Evolutionary conservation across 2,113 vertebrate species (phyloP), one percentile per base, ranked within the genome.

Genomic region (Mormyrus iriodes): DNA sequence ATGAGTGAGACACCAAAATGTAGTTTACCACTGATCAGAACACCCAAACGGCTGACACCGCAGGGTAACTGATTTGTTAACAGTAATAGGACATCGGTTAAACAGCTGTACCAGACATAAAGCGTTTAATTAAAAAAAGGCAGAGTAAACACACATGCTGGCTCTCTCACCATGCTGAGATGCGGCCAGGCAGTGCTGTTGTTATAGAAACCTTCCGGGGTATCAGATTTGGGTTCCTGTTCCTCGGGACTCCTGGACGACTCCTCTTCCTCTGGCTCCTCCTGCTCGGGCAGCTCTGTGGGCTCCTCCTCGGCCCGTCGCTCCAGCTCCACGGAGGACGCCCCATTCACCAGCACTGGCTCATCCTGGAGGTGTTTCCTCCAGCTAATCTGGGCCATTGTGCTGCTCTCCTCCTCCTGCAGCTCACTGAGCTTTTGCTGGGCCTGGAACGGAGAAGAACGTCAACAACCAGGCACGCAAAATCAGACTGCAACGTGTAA

Each of bases 351-450:
- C 91, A 99, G 95, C 90, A 98, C 95, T 12, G 98, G 96, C 61
- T 93, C 90, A 85, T 94, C 94, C 39, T 97, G 95, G 19, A 97
- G 93, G 53, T 96, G 96, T 91, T 93, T 95, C 91, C 96, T 96
- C 97, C 98, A 98, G 91, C 93, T 96, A n/a, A 96, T 94, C 89
- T 97, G 95, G 3, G 97, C 96, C 48, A 94, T 96, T 27, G 95
- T 94, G 24, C 95, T 95, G 88, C 95, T 95, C 92, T 98, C 97
- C 91, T 97, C 89, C 46, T 96, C 94, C 93, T 97, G 97, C 31
- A 98, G 95, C 88, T 98, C 96, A 69, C 95, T 94, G 79, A 99
- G 93, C 92, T 97, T 97, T 92, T 96, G 95, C 90, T 98, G 96
- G 89, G 98, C 96, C 98, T 99, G 90, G 21, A 44, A 21, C 10